Conservation (phyloP, 2,113 vertebrate species). For the Heptranchias perlo region DNA sequence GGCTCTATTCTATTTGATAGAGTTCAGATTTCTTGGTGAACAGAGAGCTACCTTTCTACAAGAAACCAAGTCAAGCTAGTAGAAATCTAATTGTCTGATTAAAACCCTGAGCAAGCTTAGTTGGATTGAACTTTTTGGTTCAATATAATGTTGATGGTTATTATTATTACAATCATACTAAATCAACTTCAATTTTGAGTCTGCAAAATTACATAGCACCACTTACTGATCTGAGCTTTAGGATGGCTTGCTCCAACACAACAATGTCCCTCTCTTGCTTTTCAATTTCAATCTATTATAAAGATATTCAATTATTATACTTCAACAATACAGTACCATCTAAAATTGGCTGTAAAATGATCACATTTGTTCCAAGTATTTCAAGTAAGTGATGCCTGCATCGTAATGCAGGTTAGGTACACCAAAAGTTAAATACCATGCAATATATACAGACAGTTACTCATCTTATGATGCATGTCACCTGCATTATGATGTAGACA, state of each 20-base stretch:
- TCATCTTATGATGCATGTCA: background rate
- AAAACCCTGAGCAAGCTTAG: slow-evolving; percentile 2
- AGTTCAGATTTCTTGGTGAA: background rate
- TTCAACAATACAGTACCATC: slow-evolving; percentile 33
- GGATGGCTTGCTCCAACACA: slow-evolving; percentile 52
- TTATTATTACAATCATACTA: background rate
- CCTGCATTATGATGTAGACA: slow-evolving; percentile 25
- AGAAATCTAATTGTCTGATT: background rate
- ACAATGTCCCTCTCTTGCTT: slow-evolving; percentile 55
- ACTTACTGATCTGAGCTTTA: slow-evolving; percentile 56
- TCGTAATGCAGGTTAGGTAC: background rate
- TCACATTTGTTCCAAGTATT: slow-evolving; percentile 32
- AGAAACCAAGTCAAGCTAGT: background rate
- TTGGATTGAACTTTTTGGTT: background rate
- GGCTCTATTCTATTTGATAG: background rate
- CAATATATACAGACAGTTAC: slow-evolving; percentile 22
- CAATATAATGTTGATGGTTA: background rate
- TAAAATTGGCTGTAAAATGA: slow-evolving; percentile 1
- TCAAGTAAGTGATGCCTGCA: background rate
- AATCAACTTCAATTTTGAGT: slow-evolving; percentile 12
- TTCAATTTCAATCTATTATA: slow-evolving; percentile 52
- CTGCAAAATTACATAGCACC: slow-evolving; percentile 42
- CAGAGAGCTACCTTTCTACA: background rate
- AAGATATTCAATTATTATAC: slow-evolving; percentile 37
- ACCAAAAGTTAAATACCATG: background rate